A percentile compares a stretch with the other conserved stretches of the same genome.
Conservation (phyloP, 2,888 invertebrate genomes). For the Hypercompe scribonia region DNA sequence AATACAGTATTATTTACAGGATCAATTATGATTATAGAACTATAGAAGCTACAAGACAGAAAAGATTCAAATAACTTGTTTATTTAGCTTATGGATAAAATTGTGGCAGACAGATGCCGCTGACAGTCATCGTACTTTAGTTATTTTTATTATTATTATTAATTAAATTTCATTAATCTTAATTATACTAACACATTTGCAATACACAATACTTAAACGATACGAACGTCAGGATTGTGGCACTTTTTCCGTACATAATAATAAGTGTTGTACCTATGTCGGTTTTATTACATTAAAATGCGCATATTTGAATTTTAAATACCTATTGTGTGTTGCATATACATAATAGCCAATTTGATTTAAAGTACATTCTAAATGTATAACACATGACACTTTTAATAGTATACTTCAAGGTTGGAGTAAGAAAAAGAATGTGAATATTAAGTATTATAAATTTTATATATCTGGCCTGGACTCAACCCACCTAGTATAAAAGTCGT, state of each 20-base stretch:
- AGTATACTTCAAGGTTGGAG: not conserved
- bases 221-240: not conserved
- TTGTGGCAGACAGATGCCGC: not conserved
- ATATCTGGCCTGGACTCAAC: too few relatives aligned
- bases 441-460: too few relatives aligned
- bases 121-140: not conserved
- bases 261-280: not conserved
- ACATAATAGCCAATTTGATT: not conserved
- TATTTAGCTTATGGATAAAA: too few relatives aligned
- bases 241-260: not conserved
- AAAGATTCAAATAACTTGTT: too few relatives aligned
- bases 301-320: constrained; percentile 3
- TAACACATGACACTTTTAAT: not conserved
- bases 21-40: too few relatives aligned
- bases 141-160: too few relatives aligned
- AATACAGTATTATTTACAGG: too few relatives aligned
- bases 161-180: not conserved
- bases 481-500: too few relatives aligned
- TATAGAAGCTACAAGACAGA: too few relatives aligned
- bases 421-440: not conserved
- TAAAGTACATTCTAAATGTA: not conserved
- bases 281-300: not conserved
- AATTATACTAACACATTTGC: not conserved
- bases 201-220: too few relatives aligned
- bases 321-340: not conserved